Evolutionary conservation across 2,888 invertebrate genomes (phyloP).

Genomic region (Lamellibrachia satsuma): DNA sequence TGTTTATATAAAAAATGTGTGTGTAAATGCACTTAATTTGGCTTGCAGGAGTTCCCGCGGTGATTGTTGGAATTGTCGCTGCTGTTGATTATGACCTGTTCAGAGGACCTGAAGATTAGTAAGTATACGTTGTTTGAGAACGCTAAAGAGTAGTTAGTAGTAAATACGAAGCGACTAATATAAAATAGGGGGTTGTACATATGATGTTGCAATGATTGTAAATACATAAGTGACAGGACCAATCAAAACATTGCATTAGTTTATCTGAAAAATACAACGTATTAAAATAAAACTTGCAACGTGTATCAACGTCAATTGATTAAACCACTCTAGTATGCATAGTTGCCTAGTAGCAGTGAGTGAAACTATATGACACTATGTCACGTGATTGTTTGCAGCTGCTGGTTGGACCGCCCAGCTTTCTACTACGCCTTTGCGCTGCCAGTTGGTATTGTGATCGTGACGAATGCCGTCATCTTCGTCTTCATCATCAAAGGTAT

Average conservation of each 20-base stretch:
- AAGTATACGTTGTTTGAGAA: constrained; percentile 37
- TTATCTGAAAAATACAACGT: background rate
- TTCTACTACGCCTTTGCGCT: constrained; percentile 59
- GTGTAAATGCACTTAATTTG: background rate
- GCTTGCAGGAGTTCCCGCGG: constrained; percentile 50
- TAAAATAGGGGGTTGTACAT: background rate
- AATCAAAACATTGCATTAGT: background rate
- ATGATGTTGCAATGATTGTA: background rate
- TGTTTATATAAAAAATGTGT: background rate
- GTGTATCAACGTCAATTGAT: background rate
- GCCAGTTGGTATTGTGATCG: constrained; percentile 55
- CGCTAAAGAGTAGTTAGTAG: background rate
- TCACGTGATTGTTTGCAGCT: constrained; percentile 46
- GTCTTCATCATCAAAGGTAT: constrained; percentile 55
- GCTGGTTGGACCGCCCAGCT: constrained; percentile 58
- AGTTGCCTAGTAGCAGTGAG: background rate
- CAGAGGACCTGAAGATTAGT: constrained; percentile 55
- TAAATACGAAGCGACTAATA: background rate
- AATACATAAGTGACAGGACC: background rate
- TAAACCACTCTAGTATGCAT: background rate
- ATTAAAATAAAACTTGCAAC: background rate
- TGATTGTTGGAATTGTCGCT: constrained; percentile 52
- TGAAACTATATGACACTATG: background rate
- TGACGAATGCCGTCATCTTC: constrained; percentile 42
- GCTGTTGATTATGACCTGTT: constrained; percentile 53